A percentile compares a stretch with the other conserved stretches of the same genome.
phyloP scores from a whole-genome alignment of 2,113 vertebrate genomes.

The Lepidothrix coronata region DNA sequence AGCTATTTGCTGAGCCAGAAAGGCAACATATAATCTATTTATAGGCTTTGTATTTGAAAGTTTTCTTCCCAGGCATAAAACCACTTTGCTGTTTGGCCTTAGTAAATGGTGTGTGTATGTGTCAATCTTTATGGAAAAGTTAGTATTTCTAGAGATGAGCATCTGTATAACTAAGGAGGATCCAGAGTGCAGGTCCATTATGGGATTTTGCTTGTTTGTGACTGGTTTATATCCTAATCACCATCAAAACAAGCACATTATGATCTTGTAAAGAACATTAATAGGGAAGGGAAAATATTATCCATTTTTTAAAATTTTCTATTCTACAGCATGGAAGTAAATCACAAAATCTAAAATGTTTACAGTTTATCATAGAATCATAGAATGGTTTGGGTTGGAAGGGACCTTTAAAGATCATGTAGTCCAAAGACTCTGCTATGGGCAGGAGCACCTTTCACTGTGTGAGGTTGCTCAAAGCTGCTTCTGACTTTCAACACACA shows the following conservation, averaged over 20 bases:
- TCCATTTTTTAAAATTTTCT: not conserved
- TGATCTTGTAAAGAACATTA: not conserved
- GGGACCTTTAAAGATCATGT: not conserved
- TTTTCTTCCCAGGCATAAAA: slow-evolving; percentile 25
- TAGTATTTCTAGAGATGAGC: not conserved
- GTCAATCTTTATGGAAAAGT: not conserved
- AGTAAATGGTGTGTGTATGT: not conserved
- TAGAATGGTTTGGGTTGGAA: not conserved
- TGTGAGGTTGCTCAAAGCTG: not conserved
- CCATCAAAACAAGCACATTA: not conserved
- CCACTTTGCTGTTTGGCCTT: not conserved
- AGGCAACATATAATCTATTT: not conserved
- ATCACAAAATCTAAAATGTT: not conserved
- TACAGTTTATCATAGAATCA: not conserved
- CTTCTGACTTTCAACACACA: not conserved
- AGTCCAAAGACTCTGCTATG: not conserved
- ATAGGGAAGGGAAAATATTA: not conserved
- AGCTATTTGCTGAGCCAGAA: slow-evolving; percentile 12
- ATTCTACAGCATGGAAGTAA: not conserved
- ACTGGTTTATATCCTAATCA: not conserved
- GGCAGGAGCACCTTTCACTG: not conserved
- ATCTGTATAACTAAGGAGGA: not conserved
- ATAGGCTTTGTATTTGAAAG: not conserved
- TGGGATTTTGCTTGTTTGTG: not conserved
- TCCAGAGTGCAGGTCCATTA: not conserved